These are phyloP conservation scores for Xestia c-nigrum DNA, from an alignment of 2,888 invertebrate species.

Conservation along the genomic window DNA sequence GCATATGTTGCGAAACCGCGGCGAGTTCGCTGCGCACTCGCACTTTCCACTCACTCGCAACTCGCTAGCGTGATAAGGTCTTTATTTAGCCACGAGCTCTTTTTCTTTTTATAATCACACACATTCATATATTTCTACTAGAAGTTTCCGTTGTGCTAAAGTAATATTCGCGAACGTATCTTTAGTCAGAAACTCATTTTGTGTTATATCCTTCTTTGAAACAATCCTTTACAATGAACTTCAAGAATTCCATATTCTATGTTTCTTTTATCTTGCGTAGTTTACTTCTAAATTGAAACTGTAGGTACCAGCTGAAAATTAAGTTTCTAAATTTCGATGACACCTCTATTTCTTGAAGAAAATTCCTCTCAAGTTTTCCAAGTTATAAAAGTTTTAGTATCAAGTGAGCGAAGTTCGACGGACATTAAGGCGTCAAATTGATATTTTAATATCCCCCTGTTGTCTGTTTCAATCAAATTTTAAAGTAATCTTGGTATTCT, in stretches of 20 bases:
- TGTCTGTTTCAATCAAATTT: conserved; percentile 74
- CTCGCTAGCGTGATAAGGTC: no score
- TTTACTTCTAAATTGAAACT: conserved; percentile 24
- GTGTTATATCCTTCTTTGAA: neutral
- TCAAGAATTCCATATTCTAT: neutral
- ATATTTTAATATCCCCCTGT: conserved; percentile 77
- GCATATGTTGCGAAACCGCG: no score
- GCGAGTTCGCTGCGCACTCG: no score
- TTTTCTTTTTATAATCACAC: neutral
- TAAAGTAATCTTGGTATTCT: conserved; percentile 72
- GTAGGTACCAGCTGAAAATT: conserved; percentile 23
- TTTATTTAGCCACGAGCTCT: no score
- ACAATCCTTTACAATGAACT: neutral
- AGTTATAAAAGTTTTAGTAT: conserved; percentile 71
- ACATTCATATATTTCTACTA: neutral
- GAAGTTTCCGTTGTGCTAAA: neutral
- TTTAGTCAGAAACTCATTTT: neutral
- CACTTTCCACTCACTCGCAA: no score
- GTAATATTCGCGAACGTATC: neutral
- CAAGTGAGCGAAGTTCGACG: conserved; percentile 67
- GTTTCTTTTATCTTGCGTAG: neutral
- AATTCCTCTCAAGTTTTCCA: conserved; percentile 67
- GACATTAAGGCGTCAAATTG: conserved; percentile 74
- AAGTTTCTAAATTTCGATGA: conserved; percentile 55
- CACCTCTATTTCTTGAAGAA: conserved; percentile 62